Evolutionary conservation across 2,113 vertebrate genomes (phyloP).

Genomic region (Herpailurus yagouaroundi): DNA sequence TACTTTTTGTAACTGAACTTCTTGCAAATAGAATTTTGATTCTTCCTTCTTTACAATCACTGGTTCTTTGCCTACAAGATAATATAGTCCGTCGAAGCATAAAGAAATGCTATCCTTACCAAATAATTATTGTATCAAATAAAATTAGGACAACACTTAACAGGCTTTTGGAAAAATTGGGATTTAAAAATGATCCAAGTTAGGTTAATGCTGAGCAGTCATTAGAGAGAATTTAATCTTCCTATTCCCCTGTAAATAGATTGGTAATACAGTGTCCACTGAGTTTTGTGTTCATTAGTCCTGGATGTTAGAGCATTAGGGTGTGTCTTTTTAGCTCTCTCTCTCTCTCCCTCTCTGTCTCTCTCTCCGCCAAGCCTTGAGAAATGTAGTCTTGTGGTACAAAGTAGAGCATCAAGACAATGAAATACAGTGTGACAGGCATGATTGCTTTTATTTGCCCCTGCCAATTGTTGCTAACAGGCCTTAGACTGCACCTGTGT

Average conservation of each 20-base stretch:
- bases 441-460: neutral
- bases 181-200: neutral
- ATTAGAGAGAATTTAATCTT: neutral
- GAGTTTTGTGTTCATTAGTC: neutral
- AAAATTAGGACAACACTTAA: neutral
- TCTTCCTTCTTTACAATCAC: neutral
- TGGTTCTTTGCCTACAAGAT: neutral
- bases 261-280: neutral
- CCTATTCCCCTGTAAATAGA: neutral
- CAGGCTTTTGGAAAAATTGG: neutral
- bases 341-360: neutral
- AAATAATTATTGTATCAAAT: neutral
- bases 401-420: neutral
- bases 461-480: neutral
- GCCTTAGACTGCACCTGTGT: neutral
- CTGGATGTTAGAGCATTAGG: neutral
- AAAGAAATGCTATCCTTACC: neutral
- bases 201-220: neutral
- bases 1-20: slow-evolving; percentile 33
- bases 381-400: neutral
- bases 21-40: slow-evolving; percentile 1
- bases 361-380: neutral
- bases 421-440: neutral
- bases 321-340: neutral
- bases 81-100: neutral